These are phyloP conservation scores for Dione juno DNA, from an alignment of 2,888 invertebrate genomes.

Conservation along the genomic window DNA sequence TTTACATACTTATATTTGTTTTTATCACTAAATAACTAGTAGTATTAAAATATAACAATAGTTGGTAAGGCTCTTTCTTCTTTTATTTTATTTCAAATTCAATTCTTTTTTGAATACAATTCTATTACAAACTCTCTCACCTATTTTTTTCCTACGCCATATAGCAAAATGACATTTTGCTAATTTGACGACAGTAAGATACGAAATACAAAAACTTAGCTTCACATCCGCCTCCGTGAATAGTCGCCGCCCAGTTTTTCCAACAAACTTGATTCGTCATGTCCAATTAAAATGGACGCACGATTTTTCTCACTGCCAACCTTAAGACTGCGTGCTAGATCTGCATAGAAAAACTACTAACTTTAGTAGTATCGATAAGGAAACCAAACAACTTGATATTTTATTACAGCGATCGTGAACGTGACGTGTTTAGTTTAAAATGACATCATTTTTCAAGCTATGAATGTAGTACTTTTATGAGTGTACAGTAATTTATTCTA, in stretches of 20 bases:
- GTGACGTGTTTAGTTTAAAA: conserved; percentile 39
- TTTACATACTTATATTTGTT: too few species aligned
- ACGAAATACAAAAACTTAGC: conserved; percentile 42
- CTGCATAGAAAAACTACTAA: conserved; percentile 11
- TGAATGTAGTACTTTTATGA: conserved; percentile 33
- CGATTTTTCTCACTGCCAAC: conserved; percentile 63
- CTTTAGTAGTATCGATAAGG: conserved; percentile 15
- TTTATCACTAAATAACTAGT: background rate
- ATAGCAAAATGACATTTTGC: conserved; percentile 25
- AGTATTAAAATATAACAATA: background rate
- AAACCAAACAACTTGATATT: conserved; percentile 23
- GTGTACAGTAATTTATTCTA: conserved; percentile 36
- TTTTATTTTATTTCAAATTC: too few species aligned
- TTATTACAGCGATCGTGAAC: conserved; percentile 31
- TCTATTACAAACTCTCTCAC: conserved; percentile 8
- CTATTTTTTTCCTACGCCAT: conserved; percentile 12
- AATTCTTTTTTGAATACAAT: too few species aligned
- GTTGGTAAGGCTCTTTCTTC: background rate
- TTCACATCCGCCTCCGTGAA: conserved; percentile 67
- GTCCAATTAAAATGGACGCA: conserved; percentile 75
- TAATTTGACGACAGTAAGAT: conserved; percentile 21
- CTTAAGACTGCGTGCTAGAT: conserved; percentile 31
- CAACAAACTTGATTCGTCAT: conserved; percentile 75
- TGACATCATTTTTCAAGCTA: conserved; percentile 44
- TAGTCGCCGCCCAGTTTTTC: conserved; percentile 74